Evolutionary conservation across 2,113 vertebrate species (phyloP), one percentile per base, ranked within the genome.

Genomic region (Gorsachius goisagi): DNA sequence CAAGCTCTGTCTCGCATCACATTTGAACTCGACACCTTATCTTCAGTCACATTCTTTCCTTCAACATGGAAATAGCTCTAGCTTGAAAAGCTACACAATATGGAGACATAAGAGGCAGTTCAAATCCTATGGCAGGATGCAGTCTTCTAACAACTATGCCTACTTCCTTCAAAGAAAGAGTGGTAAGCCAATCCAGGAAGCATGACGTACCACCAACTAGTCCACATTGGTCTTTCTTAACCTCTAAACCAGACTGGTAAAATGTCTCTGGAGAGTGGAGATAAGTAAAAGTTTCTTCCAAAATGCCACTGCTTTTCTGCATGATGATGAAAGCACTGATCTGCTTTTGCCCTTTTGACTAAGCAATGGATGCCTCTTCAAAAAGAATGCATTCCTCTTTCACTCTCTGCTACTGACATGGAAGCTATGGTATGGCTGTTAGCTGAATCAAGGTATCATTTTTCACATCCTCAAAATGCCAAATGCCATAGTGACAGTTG

Each of bases 11-110:
- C 30, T 45, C 44, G 59, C 1, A 5, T n/a, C 18, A 23, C 32
- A 33, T 37, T 39, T 0, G 0, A 75, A 72, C 22, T 6, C 16
- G n/a, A 73, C 44, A 68, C 7, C 1, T 1, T 49, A 37, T 28
- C 45, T 84, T 69, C 5, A 53, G 59, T 55, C n/a, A 56, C 0
- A 2, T 6, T 69, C 44, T 64, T 33, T 75, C 41, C 28, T 67
- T 62, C 52, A 68, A 30, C 5, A 13, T 3, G 16, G 28, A 68
- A 82, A 88, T 2, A 85, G 37, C 18, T 78, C 47, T 69, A 89
- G 33, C 47, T 63, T 41, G 13, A 74, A 78, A 91, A 94, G 66
- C 16, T 47, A 82, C 9, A 20, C 30, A 47, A 44, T 6, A 52
- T 4, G 32, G 52, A 89, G 37, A 63, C 0, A 0, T n/a, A 69